Percentiles rank a stretch among this genome's conserved stretches.
Conservation (phyloP, 2,888 invertebrate species). For the Thereva nobilitata region DNA sequence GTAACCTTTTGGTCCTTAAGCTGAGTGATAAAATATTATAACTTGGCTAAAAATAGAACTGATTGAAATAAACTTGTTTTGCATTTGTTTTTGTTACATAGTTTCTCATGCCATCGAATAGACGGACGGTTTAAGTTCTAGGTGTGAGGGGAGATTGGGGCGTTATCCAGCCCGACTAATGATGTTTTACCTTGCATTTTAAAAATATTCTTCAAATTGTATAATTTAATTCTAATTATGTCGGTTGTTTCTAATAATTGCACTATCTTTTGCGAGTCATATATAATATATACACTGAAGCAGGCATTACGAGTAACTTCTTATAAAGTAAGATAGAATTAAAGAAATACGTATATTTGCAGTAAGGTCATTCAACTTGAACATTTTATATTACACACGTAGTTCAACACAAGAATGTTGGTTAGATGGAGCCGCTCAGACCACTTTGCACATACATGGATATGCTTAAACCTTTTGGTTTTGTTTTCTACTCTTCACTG, state of each 20-base stretch:
- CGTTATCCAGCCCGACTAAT: too few species aligned
- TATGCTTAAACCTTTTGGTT: constrained; percentile 18
- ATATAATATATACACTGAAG: neutral
- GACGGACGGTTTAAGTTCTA: neutral
- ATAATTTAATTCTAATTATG: too few species aligned
- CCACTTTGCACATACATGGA: constrained; percentile 11
- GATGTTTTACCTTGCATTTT: too few species aligned
- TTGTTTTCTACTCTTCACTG: constrained; percentile 29
- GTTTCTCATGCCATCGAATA: neutral
- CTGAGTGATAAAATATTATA: constrained; percentile 6
- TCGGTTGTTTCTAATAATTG: too few species aligned
- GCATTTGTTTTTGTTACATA: constrained; percentile 6
- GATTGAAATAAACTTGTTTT: constrained; percentile 3
- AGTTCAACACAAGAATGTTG: constrained; percentile 8
- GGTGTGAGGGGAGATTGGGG: too few species aligned
- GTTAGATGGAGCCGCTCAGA: constrained; percentile 1
- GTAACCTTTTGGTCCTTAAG: constrained; percentile 8
- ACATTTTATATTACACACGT: constrained; percentile 22
- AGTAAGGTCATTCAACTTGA: constrained; percentile 40
- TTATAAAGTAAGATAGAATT: constrained; percentile 26
- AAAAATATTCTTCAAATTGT: too few species aligned
- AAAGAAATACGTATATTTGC: constrained; percentile 38
- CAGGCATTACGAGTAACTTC: constrained; percentile 17
- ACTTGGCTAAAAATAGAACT: constrained; percentile 1
- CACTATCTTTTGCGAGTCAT: too few species aligned